Evolutionary conservation across 2,888 invertebrate genomes (phyloP).

Genomic region (Loripinus fragilis): DNA sequence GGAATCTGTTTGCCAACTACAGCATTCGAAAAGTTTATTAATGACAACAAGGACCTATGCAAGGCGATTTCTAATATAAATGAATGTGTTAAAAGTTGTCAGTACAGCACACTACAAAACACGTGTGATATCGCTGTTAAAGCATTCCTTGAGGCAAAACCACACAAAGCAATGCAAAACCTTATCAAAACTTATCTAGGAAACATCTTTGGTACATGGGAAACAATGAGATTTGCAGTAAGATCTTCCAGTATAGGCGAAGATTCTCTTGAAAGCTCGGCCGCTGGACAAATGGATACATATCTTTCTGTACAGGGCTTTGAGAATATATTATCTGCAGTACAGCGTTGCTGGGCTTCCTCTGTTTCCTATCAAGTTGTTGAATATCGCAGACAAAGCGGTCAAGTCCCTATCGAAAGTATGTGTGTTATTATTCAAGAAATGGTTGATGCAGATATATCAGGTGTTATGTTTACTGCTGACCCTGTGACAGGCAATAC

Average conservation of each 20-base stretch:
- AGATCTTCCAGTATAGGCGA: constrained; percentile 22
- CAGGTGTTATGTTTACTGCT: neutral
- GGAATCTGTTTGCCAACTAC: constrained; percentile 5
- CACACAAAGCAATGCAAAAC: neutral
- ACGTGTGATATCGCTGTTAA: neutral
- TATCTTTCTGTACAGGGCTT: constrained; percentile 3
- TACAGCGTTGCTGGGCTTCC: neutral
- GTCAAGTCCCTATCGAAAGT: too few species aligned
- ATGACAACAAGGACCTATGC: neutral
- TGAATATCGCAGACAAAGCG: constrained; percentile 3
- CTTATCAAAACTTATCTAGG: neutral
- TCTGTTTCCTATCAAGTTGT: neutral
- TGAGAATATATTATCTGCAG: constrained; percentile 1
- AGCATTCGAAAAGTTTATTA: neutral
- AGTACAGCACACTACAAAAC: neutral
- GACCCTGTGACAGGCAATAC: constrained; percentile 12
- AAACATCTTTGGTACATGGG: neutral
- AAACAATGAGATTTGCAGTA: constrained; percentile 10
- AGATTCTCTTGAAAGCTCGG: neutral
- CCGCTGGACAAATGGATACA: constrained; percentile 20
- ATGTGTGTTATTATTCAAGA: too few species aligned
- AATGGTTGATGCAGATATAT: constrained; percentile 8
- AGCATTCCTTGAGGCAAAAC: neutral
- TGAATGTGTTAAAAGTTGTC: neutral
- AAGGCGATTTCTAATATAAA: neutral